A percentile compares a stretch with the other conserved stretches of the same genome.
Evolutionary conservation across 2,888 invertebrate species (phyloP).

Genomic region (Orthosia gothica): DNA sequence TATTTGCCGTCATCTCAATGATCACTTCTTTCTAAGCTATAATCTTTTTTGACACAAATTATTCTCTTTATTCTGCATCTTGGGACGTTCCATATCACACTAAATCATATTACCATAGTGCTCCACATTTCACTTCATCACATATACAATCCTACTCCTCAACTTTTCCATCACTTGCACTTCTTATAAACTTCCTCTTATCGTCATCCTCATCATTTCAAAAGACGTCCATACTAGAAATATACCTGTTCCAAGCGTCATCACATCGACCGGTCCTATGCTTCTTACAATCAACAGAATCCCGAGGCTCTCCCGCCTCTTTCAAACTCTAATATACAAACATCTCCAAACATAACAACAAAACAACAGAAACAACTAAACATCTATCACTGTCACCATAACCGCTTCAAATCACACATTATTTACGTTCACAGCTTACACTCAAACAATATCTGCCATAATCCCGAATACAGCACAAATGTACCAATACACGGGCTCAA

Average conservation of each 20-base stretch:
- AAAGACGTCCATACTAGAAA: no score
- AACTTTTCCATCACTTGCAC: not conserved
- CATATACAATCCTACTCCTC: not conserved
- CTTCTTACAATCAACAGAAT: not conserved
- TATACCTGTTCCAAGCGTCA: no score
- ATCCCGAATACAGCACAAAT: conserved; percentile 48
- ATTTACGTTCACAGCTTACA: conserved; percentile 32
- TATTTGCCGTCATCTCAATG: no score
- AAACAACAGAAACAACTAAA: not conserved
- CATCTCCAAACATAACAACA: conserved; percentile 16
- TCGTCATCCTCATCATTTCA: no score
- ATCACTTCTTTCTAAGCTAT: no score
- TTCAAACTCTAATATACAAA: not conserved
- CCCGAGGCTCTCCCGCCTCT: no score
- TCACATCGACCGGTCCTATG: no score
- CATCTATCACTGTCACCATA: conserved; percentile 47
- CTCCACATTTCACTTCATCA: not conserved
- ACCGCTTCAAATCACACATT: conserved; percentile 40
- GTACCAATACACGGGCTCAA: conserved; percentile 63
- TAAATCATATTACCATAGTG: no score
- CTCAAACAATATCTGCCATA: conserved; percentile 50
- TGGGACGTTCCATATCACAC: no score
- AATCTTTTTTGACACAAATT: no score
- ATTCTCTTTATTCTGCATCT: no score
- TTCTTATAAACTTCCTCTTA: not conserved